Evolutionary conservation across 1,140 invertebrate species (phyloP), one percentile per base, ranked within the genome.

Genomic region (Armadillidium nasatum): DNA sequence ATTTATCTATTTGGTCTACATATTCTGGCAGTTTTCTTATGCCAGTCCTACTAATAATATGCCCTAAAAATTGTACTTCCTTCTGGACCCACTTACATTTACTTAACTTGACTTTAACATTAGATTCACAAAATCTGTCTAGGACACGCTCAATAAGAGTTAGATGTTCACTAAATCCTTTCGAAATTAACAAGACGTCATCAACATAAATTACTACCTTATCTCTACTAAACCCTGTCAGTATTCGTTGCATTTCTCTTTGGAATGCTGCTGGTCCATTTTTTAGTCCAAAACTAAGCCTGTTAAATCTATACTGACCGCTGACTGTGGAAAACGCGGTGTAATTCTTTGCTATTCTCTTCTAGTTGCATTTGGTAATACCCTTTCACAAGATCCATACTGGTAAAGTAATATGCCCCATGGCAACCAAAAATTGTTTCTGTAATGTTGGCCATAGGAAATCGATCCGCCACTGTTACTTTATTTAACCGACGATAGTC

Each of bases 231-330:
- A 66, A 22, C 15, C 15, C 21, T 1, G 60, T 4, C 0, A 66
- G 60, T n/a, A 66, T 73, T 45, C n/a, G 33, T 3, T 73, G 71
- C 11, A 73, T 73, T 23, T 73, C 71, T 46, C 71, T 73, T 15
- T 73, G 71, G 23, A 73, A 73, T 11, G 71, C 71, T 13, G 71
- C 10, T 19, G 71, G 73, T 4, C 45, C 73, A n/a, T 74, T 74
- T 22, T 44, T n/a, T 0, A 74, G 23, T 19, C 73, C 73, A 74
- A 60, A 74, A 43, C 19, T 23, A 1, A 74, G 21, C 2, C 54
- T 0, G 4, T 74, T 74, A n/a, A 74, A 74, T n/a, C 66, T 7
- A 45, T 54, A 66, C 1, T 66, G 60, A 4, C 60, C 60, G 60
- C 60, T n/a, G 4, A 22, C 15, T 1, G 60, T 66, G 60, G 60